Conservation (phyloP, 64 coral and sea anemone species). For the Orbicella faveolata region DNA sequence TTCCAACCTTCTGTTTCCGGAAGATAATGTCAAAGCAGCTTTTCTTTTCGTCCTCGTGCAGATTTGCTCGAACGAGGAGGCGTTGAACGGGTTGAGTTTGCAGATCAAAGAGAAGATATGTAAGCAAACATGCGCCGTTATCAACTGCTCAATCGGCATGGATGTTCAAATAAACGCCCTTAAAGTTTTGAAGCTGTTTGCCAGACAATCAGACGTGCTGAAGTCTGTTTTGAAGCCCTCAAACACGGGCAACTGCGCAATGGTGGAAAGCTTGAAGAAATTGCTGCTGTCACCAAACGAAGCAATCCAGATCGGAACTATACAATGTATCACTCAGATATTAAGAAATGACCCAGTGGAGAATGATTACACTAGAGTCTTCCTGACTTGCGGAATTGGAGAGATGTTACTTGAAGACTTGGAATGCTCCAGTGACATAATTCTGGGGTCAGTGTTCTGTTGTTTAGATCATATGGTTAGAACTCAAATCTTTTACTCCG, state of each 20-base stretch:
- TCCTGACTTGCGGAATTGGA: conserved; percentile 62
- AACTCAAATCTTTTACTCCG: conserved; percentile 49
- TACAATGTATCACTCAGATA: conserved; percentile 67
- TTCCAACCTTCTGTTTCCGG: conserved; percentile 63
- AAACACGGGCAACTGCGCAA: background rate
- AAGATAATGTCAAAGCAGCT: conserved; percentile 59
- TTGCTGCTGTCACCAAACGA: conserved; percentile 62
- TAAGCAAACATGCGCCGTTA: conserved; percentile 13
- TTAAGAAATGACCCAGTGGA: conserved; percentile 36
- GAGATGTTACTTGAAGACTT: conserved; percentile 82
- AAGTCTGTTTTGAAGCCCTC: background rate
- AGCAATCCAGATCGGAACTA: conserved; percentile 72
- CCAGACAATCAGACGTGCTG: conserved; percentile 1
- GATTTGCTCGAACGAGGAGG: conserved; percentile 43
- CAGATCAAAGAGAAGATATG: conserved; percentile 38
- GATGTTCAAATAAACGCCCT: conserved; percentile 50
- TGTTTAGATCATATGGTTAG: conserved; percentile 48
- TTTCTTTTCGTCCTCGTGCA: conserved; percentile 60
- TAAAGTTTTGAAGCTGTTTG: conserved; percentile 21
- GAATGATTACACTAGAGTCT: conserved; percentile 5
- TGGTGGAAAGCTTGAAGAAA: conserved; percentile 67
- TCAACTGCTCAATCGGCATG: background rate
- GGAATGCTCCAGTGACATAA: conserved; percentile 68
- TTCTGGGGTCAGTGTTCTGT: conserved; percentile 84
- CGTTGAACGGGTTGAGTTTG: background rate